Conservation (phyloP, 2,888 invertebrate genomes). For the Agrochola litura region DNA sequence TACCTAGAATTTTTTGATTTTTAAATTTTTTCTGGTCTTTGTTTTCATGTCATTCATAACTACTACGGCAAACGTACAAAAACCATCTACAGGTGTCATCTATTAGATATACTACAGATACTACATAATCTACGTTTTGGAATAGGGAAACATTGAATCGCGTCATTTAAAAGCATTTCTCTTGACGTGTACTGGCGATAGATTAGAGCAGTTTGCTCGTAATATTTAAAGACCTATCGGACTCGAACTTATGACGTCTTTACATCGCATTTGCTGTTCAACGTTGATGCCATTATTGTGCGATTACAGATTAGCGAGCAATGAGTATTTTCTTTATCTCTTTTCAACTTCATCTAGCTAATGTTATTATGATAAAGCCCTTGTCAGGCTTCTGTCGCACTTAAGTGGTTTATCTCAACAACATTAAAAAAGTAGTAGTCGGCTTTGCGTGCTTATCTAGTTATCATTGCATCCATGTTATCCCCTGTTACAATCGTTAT, state of each 20-base stretch:
- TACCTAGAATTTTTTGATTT: neutral
- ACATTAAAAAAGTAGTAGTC: constrained; percentile 19
- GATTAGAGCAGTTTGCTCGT: constrained; percentile 43
- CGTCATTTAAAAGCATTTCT: constrained; percentile 50
- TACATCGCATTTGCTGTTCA: constrained; percentile 55
- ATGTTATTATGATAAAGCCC: constrained; percentile 48
- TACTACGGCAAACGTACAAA: neutral
- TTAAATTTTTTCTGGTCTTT: neutral
- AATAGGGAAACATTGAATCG: constrained; percentile 19
- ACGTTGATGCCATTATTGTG: constrained; percentile 45
- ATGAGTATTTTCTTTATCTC: constrained; percentile 37
- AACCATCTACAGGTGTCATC: neutral
- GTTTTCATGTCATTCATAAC: neutral
- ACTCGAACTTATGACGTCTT: constrained; percentile 51
- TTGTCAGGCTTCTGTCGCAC: constrained; percentile 46
- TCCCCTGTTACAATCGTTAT: neutral
- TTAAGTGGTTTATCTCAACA: constrained; percentile 50
- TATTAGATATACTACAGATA: neutral
- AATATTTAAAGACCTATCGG: constrained; percentile 54
- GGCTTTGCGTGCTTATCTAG: constrained; percentile 22
- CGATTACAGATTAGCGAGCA: constrained; percentile 48
- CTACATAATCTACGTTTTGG: constrained; percentile 14
- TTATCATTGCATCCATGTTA: constrained; percentile 10
- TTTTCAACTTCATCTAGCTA: constrained; percentile 44
- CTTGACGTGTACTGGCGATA: constrained; percentile 42